Conservation (phyloP, 2,797 vertebrate species). For the Pantherophis alleghaniensis region DNA sequence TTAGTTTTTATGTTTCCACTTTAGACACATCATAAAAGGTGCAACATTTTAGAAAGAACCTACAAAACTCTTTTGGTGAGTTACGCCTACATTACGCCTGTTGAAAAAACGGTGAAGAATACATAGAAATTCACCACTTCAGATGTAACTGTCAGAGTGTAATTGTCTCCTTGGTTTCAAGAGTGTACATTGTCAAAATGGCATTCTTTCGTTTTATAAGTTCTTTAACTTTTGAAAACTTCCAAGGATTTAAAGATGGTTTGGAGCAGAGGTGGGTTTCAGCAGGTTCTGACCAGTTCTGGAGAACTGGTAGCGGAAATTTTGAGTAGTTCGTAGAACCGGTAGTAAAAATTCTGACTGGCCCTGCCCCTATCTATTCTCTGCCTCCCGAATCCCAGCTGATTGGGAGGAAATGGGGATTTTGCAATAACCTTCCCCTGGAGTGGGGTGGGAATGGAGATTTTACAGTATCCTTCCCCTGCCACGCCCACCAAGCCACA, state of each 20-base stretch:
- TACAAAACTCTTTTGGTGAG: background rate
- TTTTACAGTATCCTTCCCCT: no score
- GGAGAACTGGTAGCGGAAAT: no score
- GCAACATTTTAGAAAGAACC: background rate
- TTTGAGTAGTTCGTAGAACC: no score
- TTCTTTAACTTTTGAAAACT: background rate
- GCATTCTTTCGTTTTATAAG: background rate
- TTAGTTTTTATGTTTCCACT: background rate
- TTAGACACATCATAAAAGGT: background rate
- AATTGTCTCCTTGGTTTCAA: background rate
- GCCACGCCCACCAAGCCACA: no score
- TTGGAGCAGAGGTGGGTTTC: background rate
- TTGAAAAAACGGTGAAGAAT: background rate
- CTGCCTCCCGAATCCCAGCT: no score
- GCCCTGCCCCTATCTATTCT: no score
- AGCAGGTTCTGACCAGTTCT: no score
- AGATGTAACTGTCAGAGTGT: background rate
- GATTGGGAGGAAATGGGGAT: no score
- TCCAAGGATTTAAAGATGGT: background rate
- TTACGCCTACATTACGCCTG: background rate
- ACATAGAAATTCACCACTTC: background rate
- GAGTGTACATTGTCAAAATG: background rate
- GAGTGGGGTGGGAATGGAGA: no score
- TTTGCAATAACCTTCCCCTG: no score
- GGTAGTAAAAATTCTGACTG: no score